Base-by-base conservation (phyloP, 1,140 invertebrate genomes). In the Anoplolepis gracilipes region DNA sequence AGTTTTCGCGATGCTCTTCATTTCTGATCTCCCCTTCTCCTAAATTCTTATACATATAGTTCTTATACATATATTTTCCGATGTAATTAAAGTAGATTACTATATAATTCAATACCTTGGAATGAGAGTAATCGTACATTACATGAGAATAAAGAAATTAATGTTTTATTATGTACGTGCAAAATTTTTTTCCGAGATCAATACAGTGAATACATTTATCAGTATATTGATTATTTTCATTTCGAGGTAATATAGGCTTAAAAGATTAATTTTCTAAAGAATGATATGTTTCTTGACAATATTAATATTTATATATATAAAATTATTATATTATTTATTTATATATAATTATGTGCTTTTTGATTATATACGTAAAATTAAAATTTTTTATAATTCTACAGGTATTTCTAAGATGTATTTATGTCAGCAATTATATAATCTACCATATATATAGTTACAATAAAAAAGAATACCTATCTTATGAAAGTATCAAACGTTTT, bases 1-100 rank as follows among this genome's bases (percentile, higher is more conserved):
- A 73, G 46, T 85, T 81, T 86, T 69, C 84, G 72, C 84, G 84
- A 77, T 76, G 72, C n/a, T 36, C 30, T 53, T 82, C 67, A 5
- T 49, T 49, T 46, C 13, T 4, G 42, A 46, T 46, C 4, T 36
- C 33, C 33, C n/a, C n/a, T n/a, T n/a, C n/a, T n/a, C n/a, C n/a
- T n/a, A n/a, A n/a, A n/a, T n/a, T n/a, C n/a, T n/a, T n/a, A n/a
- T n/a, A n/a, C n/a, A n/a, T n/a, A n/a, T n/a, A 4, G 33, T 36
- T 2, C 39, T 42, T 42, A 11, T 42, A 42, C 16, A 69, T 30
- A 42, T 28, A 69, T 30, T 49, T 19, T 16, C 25, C 61, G 19
- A 42, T 59, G 70, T 59, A 59, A 59, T 53, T 42, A 11, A 13
- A 42, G 19, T 22, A n/a, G 65, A 16, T 19, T n/a, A n/a, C n/a